Conservation (phyloP, 2,888 invertebrate genomes). For the Azorinus chamasolen region DNA sequence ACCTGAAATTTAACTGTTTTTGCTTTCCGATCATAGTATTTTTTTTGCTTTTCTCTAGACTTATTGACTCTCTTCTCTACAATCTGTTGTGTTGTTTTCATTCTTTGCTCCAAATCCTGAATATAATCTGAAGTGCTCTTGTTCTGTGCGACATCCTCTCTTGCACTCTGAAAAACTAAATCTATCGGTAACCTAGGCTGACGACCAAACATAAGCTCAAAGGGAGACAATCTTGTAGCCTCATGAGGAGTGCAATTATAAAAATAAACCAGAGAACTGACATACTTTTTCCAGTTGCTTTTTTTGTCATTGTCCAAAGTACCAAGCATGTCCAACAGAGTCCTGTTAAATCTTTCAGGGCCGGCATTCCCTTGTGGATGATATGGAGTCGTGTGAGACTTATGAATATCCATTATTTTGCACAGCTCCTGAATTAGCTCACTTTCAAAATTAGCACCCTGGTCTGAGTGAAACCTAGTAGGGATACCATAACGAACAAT, state of each 20-base stretch:
- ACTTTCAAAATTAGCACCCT: slow-evolving; percentile 33
- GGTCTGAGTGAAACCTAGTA: slow-evolving; percentile 18
- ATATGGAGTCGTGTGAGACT: slow-evolving; percentile 45
- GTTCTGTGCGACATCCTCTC: not conserved
- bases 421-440: slow-evolving; percentile 30
- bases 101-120: slow-evolving; percentile 10
- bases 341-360: slow-evolving; percentile 47
- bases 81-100: slow-evolving; percentile 2
- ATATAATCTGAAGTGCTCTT: slow-evolving; percentile 20
- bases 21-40: not conserved
- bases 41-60: slow-evolving; percentile 4
- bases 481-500: slow-evolving; percentile 28
- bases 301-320: slow-evolving; percentile 33
- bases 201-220: slow-evolving; percentile 51
- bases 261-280: slow-evolving; percentile 21
- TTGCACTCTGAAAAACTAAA: slow-evolving; percentile 19
- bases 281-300: slow-evolving; percentile 34
- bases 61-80: slow-evolving; percentile 3
- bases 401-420: slow-evolving; percentile 7
- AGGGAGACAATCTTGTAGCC: slow-evolving; percentile 14
- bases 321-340: slow-evolving; percentile 41
- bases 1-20: not conserved
- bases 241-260: slow-evolving; percentile 48
- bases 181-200: slow-evolving; percentile 51
- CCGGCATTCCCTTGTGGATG: slow-evolving; percentile 55